Percentiles rank a stretch among this genome's conserved stretches.
Evolutionary conservation across 2,113 vertebrate species (phyloP).

Genomic region (Lagopus muta): DNA sequence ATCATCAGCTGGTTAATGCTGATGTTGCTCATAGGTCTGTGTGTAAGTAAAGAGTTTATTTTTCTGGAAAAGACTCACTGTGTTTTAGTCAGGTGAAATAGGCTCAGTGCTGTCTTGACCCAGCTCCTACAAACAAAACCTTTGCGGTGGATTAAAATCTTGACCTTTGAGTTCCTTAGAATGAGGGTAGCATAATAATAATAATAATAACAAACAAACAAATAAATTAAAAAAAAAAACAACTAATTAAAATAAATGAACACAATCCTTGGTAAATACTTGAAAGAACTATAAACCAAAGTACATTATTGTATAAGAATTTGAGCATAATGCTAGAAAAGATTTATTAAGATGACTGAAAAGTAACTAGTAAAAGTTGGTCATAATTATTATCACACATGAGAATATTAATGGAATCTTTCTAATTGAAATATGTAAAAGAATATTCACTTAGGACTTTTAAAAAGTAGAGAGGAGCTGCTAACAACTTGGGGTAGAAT

Average conservation of each 20-base stretch:
- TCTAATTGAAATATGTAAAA: neutral
- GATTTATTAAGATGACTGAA: neutral
- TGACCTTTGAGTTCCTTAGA: neutral
- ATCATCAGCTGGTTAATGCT: constrained; percentile 32
- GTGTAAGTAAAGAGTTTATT: constrained; percentile 52
- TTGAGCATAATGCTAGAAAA: neutral
- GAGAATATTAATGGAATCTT: neutral
- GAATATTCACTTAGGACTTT: neutral
- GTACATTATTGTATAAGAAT: neutral
- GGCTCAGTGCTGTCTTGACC: constrained; percentile 33
- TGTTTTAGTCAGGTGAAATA: neutral
- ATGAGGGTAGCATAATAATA: constrained; percentile 20
- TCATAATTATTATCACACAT: neutral
- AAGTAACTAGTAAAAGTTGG: neutral
- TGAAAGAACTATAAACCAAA: neutral
- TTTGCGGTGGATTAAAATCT: constrained; percentile 43
- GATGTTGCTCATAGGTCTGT: constrained; percentile 1
- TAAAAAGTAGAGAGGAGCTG: neutral
- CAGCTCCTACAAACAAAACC: constrained; percentile 14
- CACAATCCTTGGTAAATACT: neutral
- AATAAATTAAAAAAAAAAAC: neutral
- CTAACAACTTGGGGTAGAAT: neutral
- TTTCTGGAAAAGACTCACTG: constrained; percentile 32
- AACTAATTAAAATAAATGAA: neutral
- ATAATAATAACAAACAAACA: too few species aligned